Evolutionary conservation across 64 coral and sea anemone species (phyloP).

Genomic region (Acropora yongei): DNA sequence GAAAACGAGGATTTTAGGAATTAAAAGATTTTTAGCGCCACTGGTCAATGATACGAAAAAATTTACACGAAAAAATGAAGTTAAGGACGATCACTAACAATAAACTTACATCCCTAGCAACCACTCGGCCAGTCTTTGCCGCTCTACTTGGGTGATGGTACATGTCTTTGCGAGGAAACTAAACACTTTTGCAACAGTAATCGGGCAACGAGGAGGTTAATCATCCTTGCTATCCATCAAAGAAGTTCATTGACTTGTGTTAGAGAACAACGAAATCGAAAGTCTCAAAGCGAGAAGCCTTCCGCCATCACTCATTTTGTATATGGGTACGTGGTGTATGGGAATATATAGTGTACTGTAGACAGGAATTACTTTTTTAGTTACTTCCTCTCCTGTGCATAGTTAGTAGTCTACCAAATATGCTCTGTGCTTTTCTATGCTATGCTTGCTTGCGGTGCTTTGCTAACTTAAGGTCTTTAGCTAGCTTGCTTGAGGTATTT

Average conservation of each 20-base stretch:
- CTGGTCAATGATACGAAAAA: too few relatives aligned
- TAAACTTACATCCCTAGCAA: slow-evolving; percentile 88
- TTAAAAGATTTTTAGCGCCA: too few relatives aligned
- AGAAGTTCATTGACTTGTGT: background rate
- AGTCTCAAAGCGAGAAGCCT: background rate
- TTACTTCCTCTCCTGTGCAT: too few relatives aligned
- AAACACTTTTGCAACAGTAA: slow-evolving; percentile 1
- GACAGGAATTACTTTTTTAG: too few relatives aligned
- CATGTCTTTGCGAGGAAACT: slow-evolving; percentile 26
- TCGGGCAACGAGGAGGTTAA: background rate
- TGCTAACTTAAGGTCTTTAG: too few relatives aligned
- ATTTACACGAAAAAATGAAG: background rate
- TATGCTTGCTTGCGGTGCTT: too few relatives aligned
- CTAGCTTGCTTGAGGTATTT: too few relatives aligned
- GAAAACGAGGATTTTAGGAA: too few relatives aligned
- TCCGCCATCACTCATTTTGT: slow-evolving; percentile 23
- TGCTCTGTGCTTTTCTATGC: too few relatives aligned
- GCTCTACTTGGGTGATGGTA: slow-evolving; percentile 94
- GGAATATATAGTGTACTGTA: too few relatives aligned
- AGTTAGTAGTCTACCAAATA: too few relatives aligned
- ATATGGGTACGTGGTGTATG: too few relatives aligned
- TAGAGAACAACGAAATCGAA: background rate
- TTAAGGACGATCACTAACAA: background rate
- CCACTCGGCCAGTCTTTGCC: slow-evolving; percentile 88
- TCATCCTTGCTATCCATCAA: slow-evolving; percentile 6